These are phyloP conservation scores for Timema cristinae DNA, from an alignment of 2,888 invertebrate species.

Conservation along the genomic window DNA sequence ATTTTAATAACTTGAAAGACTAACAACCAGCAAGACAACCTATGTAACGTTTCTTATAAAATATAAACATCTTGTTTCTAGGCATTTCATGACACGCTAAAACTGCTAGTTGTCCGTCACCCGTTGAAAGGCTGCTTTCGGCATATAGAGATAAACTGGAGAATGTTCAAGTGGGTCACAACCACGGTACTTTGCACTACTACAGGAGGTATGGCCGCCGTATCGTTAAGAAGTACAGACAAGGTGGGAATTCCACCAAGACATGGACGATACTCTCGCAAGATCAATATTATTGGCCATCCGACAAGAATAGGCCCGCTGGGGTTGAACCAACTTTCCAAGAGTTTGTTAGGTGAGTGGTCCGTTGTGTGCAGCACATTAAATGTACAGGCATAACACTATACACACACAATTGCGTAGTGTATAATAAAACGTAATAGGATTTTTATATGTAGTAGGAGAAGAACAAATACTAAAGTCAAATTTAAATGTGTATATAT, in stretches of 20 bases:
- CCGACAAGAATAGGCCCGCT: slow-evolving; percentile 36
- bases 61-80: slow-evolving; percentile 30
- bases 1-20: no score
- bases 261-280: slow-evolving; percentile 29
- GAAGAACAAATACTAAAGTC: no score
- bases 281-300: slow-evolving; percentile 29
- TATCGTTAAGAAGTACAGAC: slow-evolving; percentile 49
- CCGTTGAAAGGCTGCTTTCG: slow-evolving; percentile 55
- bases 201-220: slow-evolving; percentile 48
- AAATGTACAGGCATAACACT: no score
- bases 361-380: no score
- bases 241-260: slow-evolving; percentile 35
- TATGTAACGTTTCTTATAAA: no score
- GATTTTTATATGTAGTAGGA: no score
- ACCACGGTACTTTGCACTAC: slow-evolving; percentile 50
- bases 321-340: slow-evolving; percentile 50
- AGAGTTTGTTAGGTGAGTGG: slow-evolving; percentile 50
- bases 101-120: slow-evolving; percentile 55
- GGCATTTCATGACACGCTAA: slow-evolving; percentile 46
- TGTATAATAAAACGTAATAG: no score
- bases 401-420: no score
- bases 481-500: no score
- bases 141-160: slow-evolving; percentile 58
- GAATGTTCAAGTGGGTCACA: slow-evolving; percentile 43
- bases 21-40: no score